These are phyloP conservation scores for Okamejei kenojei DNA, from an alignment of 2,797 vertebrate species.

Conservation along the genomic window DNA sequence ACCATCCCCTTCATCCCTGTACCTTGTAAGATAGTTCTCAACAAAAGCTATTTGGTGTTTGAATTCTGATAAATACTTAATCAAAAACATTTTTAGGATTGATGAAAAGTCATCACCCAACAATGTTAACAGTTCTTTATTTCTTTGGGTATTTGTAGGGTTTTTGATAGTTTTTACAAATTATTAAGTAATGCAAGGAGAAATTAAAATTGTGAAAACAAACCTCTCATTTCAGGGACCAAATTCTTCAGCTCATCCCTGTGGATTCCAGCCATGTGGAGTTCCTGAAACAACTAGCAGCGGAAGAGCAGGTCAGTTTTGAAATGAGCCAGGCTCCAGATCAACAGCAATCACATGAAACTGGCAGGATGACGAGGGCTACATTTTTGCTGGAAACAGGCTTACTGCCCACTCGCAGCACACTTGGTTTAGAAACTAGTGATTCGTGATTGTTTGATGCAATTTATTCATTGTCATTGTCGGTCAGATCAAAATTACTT, in stretches of 20 bases:
- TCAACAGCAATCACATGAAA: background rate
- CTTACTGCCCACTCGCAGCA: background rate
- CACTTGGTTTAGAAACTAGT: background rate
- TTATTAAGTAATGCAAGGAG: background rate
- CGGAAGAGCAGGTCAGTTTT: background rate
- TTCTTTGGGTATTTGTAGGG: too few species aligned
- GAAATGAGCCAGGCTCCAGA: background rate
- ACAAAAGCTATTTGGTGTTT: too few species aligned
- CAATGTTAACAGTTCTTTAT: too few species aligned
- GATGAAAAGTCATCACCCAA: too few species aligned
- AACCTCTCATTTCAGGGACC: constrained; percentile 39
- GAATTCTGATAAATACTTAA: too few species aligned
- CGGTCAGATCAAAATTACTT: too few species aligned
- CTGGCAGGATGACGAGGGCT: background rate
- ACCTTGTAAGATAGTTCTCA: too few species aligned
- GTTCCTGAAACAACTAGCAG: constrained; percentile 33
- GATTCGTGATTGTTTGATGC: too few species aligned
- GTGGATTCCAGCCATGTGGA: constrained; percentile 24
- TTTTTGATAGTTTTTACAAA: too few species aligned
- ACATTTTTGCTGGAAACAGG: background rate
- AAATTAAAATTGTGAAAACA: background rate
- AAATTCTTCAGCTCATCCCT: constrained; percentile 41
- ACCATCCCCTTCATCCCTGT: too few species aligned
- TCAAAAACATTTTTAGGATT: too few species aligned
- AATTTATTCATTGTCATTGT: too few species aligned